phyloP scores from a whole-genome alignment of 2,797 vertebrate genomes.

The Helarctos malayanus region DNA sequence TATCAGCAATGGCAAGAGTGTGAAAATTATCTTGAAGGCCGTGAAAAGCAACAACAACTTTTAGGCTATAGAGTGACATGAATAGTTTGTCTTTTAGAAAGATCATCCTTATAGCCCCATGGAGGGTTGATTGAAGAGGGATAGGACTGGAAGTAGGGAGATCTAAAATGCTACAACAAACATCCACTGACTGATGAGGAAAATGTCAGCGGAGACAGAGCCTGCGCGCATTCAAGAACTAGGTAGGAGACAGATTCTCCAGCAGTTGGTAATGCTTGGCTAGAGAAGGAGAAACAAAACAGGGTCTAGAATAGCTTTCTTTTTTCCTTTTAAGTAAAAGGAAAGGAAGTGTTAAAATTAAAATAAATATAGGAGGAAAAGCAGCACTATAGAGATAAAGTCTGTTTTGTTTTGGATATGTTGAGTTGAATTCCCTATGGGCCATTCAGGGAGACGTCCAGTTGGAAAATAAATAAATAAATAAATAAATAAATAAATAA shows the following conservation, averaged over 20 bases:
- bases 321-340: background rate
- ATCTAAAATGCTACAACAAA: background rate
- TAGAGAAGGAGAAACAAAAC: constrained; percentile 33
- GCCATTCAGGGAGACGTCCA: background rate
- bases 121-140: background rate
- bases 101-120: background rate
- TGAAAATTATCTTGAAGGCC: background rate
- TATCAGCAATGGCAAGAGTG: background rate
- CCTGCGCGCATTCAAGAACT: background rate
- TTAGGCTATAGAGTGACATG: background rate
- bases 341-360: background rate
- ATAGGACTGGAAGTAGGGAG: background rate
- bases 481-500: too few species aligned
- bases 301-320: background rate
- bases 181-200: background rate
- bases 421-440: background rate
- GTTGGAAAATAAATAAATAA: background rate
- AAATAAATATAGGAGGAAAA: background rate
- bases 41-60: constrained; percentile 2
- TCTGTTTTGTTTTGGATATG: background rate
- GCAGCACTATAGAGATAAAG: background rate
- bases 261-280: background rate
- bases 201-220: background rate
- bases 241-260: background rate
- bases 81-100: background rate